Evolutionary conservation across 2,888 invertebrate genomes (phyloP).

Genomic region (Matsumyia berberina): DNA sequence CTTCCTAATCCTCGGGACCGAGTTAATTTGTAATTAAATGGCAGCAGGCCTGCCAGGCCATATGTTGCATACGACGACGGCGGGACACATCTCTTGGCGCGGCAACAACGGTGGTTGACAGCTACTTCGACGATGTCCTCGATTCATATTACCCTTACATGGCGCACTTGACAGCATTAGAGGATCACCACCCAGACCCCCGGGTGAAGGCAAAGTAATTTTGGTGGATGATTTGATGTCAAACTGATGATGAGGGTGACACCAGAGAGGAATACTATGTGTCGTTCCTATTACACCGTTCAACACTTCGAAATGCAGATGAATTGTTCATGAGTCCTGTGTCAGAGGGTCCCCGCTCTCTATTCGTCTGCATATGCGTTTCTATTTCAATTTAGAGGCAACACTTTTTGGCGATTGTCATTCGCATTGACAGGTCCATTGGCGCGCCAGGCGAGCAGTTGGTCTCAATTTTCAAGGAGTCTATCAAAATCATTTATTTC

Average conservation of each 20-base stretch:
- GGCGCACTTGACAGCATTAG: slow-evolving; percentile 57
- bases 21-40: slow-evolving; percentile 78
- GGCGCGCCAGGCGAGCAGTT: slow-evolving; percentile 62
- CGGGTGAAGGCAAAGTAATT: slow-evolving; percentile 55
- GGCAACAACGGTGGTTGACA: slow-evolving; percentile 60
- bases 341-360: slow-evolving; percentile 39
- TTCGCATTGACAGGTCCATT: slow-evolving; percentile 75
- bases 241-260: slow-evolving; percentile 70
- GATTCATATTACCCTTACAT: slow-evolving; percentile 54
- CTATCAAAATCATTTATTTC: slow-evolving; percentile 69
- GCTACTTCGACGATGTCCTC: slow-evolving; percentile 65
- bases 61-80: slow-evolving; percentile 72
- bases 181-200: slow-evolving; percentile 38
- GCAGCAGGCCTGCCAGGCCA: slow-evolving; percentile 65
- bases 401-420: slow-evolving; percentile 72
- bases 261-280: slow-evolving; percentile 22
- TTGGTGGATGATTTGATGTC: slow-evolving; percentile 69
- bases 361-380: slow-evolving; percentile 38
- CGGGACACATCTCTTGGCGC: slow-evolving; percentile 26
- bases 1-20: slow-evolving; percentile 64
- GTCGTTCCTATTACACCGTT: slow-evolving; percentile 66
- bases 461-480: slow-evolving; percentile 73
- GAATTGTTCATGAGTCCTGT: slow-evolving; percentile 67
- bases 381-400: slow-evolving; percentile 67
- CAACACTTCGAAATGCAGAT: slow-evolving; percentile 72